Percentiles rank a stretch among this genome's conserved stretches.
These are phyloP conservation scores for Cyrtonyx montezumae DNA, from an alignment of 2,113 vertebrate genomes.

Conservation along the genomic window DNA sequence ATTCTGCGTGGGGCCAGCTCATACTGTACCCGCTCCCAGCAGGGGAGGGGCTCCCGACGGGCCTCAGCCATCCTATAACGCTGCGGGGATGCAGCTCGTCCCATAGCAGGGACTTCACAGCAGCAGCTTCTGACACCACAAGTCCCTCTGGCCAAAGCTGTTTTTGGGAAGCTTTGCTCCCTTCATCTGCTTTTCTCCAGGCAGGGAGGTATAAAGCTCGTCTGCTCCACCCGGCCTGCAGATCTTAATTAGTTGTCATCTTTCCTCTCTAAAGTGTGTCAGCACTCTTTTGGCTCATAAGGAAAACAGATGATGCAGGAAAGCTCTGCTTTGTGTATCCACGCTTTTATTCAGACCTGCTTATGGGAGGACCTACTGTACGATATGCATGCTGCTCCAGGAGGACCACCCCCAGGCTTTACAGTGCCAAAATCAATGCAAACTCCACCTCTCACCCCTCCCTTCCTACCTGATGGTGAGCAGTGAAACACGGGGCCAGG, in stretches of 20 bases:
- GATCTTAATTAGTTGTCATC: background rate
- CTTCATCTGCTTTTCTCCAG: background rate
- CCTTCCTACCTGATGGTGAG: background rate
- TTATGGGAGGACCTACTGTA: background rate
- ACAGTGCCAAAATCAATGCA: background rate
- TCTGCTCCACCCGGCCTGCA: background rate
- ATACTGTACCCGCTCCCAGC: background rate
- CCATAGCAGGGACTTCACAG: background rate
- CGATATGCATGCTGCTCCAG: background rate
- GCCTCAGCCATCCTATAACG: accelerated
- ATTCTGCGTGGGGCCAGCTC: background rate
- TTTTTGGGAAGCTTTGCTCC: background rate
- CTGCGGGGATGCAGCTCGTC: background rate
- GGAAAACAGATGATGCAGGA: background rate
- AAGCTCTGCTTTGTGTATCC: background rate
- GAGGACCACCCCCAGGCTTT: background rate
- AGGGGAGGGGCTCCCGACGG: background rate
- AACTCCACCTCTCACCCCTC: background rate
- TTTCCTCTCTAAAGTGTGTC: background rate
- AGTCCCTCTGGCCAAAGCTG: background rate
- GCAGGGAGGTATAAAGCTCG: background rate
- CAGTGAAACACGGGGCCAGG: background rate
- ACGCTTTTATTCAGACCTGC: background rate
- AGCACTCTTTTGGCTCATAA: background rate
- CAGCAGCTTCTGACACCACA: background rate